Conservation (phyloP, 2,797 vertebrate genomes). For the Rhinophrynus dorsalis region DNA sequence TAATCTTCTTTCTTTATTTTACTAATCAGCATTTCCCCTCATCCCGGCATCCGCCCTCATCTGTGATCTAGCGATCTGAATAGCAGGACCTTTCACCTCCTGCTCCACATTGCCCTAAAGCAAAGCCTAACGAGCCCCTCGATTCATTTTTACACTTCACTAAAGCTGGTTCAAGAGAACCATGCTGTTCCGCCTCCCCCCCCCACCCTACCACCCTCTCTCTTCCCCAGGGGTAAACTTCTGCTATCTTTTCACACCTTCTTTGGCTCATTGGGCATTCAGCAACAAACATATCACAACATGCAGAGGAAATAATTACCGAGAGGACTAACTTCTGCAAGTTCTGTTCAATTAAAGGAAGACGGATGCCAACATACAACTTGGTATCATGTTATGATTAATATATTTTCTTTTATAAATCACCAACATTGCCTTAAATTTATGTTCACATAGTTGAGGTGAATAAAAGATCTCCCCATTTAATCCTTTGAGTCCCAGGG, state of each 20-base stretch:
- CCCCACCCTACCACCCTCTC: conserved; percentile 11
- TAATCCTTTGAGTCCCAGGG: too few relatives aligned
- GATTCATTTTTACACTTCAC: conserved; percentile 43
- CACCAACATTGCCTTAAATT: too few relatives aligned
- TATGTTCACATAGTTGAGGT: too few relatives aligned
- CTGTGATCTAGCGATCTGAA: conserved; percentile 9
- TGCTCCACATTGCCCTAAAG: conserved; percentile 32
- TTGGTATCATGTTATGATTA: too few relatives aligned
- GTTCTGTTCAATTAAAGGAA: conserved; percentile 4
- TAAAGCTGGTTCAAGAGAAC: conserved; percentile 24
- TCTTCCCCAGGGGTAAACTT: conserved; percentile 29
- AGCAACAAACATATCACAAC: conserved; percentile 17
- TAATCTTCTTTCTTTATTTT: too few relatives aligned
- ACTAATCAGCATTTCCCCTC: conserved; percentile 14
- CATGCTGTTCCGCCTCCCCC: conserved; percentile 33
- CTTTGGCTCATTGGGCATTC: conserved; percentile 45
- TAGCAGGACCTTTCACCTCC: conserved; percentile 28
- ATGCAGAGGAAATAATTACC: conserved; percentile 33
- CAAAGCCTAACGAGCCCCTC: conserved; percentile 29
- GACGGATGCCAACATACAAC: too few relatives aligned
- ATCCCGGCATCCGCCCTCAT: background rate
- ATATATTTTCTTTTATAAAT: too few relatives aligned
- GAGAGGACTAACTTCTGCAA: conserved; percentile 28
- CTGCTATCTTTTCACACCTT: conserved; percentile 40
- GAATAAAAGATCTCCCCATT: too few relatives aligned